phyloP scores from a whole-genome alignment of 2,797 vertebrate genomes.

The Hozukius guyotensis region DNA sequence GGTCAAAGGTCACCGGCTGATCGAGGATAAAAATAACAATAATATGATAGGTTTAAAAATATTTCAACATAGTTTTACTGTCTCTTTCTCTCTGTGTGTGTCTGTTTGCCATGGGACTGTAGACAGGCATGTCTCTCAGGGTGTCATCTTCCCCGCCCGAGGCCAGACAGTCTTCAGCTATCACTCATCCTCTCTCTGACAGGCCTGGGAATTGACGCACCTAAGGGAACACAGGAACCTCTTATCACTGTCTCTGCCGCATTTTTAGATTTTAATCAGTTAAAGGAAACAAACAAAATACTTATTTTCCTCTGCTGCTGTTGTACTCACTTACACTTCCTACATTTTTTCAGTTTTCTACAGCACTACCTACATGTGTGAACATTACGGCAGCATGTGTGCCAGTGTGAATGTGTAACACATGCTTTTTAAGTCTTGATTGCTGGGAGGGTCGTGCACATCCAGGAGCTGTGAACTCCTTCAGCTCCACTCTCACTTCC shows the following conservation, averaged over 20 bases:
- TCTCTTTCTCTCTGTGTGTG: not conserved
- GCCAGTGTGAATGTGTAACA: not conserved
- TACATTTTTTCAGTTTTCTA: not conserved
- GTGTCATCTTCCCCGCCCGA: conserved; percentile 71
- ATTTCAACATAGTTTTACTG: not conserved
- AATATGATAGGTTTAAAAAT: not conserved
- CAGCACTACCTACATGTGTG: not conserved
- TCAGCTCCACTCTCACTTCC: conserved; percentile 56
- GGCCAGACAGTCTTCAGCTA: conserved; percentile 56
- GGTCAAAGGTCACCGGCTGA: conserved; percentile 22
- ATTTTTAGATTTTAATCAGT: conserved; percentile 29
- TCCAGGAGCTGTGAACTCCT: conserved; percentile 39
- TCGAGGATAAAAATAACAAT: not conserved
- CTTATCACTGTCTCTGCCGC: conserved; percentile 25
- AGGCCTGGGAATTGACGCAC: conserved; percentile 65
- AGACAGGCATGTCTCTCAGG: conserved; percentile 64
- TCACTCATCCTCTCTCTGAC: conserved; percentile 47
- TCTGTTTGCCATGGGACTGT: conserved; percentile 27
- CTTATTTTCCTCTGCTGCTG: not conserved
- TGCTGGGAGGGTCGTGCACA: conserved; percentile 26
- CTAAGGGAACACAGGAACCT: conserved; percentile 35
- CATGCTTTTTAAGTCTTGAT: not conserved
- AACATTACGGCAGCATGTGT: not conserved
- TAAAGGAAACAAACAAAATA: conserved; percentile 19
- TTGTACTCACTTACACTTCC: not conserved